phyloP scores from a whole-genome alignment of 2,113 vertebrate species.

The Tyto alba region DNA sequence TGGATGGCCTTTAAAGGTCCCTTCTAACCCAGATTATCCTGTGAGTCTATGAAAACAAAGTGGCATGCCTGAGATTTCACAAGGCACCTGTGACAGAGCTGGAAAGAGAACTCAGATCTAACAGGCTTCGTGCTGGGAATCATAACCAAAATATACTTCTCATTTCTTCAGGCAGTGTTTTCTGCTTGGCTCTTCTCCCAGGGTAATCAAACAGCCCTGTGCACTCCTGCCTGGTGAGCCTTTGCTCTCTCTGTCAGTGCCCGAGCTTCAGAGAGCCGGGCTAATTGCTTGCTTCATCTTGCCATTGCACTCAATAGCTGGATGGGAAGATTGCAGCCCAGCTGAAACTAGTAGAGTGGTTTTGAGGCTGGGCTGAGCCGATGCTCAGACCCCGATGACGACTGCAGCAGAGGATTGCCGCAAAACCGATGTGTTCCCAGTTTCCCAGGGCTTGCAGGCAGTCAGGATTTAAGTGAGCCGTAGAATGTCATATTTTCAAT shows the following conservation, averaged over 20 bases:
- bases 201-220: not conserved
- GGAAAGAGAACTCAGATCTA: not conserved
- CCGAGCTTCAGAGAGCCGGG: not conserved
- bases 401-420: too few species aligned
- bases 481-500: not conserved
- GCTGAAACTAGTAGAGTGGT: not conserved
- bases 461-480: not conserved
- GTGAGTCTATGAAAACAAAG: not conserved
- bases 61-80: not conserved
- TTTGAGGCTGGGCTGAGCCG: not conserved
- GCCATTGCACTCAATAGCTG: not conserved
- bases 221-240: not conserved
- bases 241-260: not conserved
- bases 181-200: not conserved
- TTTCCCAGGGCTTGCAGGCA: not conserved
- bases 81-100: not conserved
- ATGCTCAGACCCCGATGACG: rapidly evolving
- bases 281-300: not conserved
- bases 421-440: not conserved
- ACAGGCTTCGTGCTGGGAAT: not conserved
- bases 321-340: not conserved
- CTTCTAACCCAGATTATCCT: not conserved
- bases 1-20: not conserved
- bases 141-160: not conserved
- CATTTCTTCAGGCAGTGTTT: not conserved